Evolutionary conservation across 2,797 vertebrate genomes (phyloP), one percentile per base, ranked within the genome.

Genomic region (Chrysocyon brachyurus): DNA sequence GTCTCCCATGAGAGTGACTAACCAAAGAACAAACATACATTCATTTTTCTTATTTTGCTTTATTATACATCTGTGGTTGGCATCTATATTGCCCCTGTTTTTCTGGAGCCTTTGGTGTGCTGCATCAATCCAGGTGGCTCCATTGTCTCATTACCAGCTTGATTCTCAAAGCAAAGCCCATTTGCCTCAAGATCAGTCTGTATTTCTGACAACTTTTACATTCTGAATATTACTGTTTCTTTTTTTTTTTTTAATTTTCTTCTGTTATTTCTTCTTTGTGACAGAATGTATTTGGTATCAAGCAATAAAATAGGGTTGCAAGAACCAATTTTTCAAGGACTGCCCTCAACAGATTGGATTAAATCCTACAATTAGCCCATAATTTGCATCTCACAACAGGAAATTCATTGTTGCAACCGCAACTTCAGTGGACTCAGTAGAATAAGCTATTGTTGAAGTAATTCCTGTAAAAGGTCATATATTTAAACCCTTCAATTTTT

Each of bases 381-480:
- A 94, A 97, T 98, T 98, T 98, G 98, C 98, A 98, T 98, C 93
- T 98, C 73, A 0, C 96, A 96, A 98, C 97, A 98, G 97, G 98
- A 97, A 98, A 97, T 98, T 96, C 98, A 97, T 97, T 98, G 98
- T 98, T 97, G 68, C 21, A 95, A 83, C 89, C 10, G 28, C 96
- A 98, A 97, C 98, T 89, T 94, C 70, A 90, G 96, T 70, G 94
- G 98, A 98, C 98, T 91, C 40, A 36, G 93, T 91, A 98, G 98
- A 98, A 98, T 96, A 98, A 98, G 98, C 98, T 96, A 98, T 98
- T 98, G 98, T 98, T 98, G 97, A 97, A 98, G 97, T 97, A 98
- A 98, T 98, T 98, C 98, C 98, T 97, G 96, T 98, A 98, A 98
- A 99, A 99, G 98, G 98, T 99, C 98, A 98, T 94, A 97, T 52